Percentiles rank a stretch among this genome's conserved stretches.
Conservation (phyloP, 2,113 vertebrate species). For the Elephas maximus region DNA sequence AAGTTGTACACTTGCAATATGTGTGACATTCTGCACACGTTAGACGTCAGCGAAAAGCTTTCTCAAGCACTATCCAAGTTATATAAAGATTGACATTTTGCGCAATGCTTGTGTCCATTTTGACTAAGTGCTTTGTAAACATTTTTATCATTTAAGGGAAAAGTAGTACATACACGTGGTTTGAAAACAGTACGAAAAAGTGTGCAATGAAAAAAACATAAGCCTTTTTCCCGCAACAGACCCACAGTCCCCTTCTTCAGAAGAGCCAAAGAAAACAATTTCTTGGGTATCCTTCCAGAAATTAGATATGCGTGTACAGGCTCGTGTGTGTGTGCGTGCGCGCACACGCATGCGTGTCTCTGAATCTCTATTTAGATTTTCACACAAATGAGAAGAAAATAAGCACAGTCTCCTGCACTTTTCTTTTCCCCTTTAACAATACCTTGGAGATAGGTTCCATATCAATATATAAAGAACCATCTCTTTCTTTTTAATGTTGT, state of each 20-base stretch:
- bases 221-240: neutral
- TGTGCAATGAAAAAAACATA: neutral
- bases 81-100: neutral
- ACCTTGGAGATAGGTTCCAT: neutral
- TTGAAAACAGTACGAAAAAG: neutral
- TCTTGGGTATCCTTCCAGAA: neutral
- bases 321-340: rapidly evolving
- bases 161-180: neutral
- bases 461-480: neutral
- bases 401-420: neutral
- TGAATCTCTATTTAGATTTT: neutral
- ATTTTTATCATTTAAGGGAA: neutral
- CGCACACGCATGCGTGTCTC: too few species aligned
- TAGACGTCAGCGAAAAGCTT: neutral
- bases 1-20: neutral
- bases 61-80: neutral
- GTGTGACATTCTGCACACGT: neutral
- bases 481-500: neutral
- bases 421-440: neutral
- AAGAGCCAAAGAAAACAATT: neutral
- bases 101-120: neutral
- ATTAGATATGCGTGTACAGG: too few species aligned
- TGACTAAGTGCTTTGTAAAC: neutral
- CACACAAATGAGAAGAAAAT: neutral
- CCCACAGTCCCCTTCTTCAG: neutral